Base-by-base conservation (phyloP, 92 coral and sea anemone species). In the Nematostella vectensis region DNA sequence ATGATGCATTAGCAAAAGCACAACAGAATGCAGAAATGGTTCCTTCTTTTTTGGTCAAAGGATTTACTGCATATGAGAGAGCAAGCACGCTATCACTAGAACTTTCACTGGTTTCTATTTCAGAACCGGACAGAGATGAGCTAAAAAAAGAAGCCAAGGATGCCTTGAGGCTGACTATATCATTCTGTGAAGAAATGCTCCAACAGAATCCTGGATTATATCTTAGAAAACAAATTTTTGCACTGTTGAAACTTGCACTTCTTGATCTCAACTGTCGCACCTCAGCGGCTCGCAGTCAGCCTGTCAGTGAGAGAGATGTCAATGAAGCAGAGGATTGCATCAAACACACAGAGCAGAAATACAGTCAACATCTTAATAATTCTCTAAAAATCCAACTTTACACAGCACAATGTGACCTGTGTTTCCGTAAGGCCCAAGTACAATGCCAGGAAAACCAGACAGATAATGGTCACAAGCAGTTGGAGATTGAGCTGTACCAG, bases 201-300 rank as follows among this genome's bases (percentile, higher is more conserved):
- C 58, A 69, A 16, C 29, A 28, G 13, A 42, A 69, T 19, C 54
- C 28, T 12, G 3, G 26, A 11, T 25, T 80, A 22, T 81, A 81
- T 49, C 54, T 76, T 29, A 43, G 59, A 16, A 77, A 71, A n/a
- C 71, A 65, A 19, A 64, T 50, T 6, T 81, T 81, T 56, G 55
- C 68, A 1, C 58, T 75, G 0, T 29, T 61, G 13, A 81, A 81
- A 26, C 63, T 76, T 8, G 88, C 88, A 4, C 42, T 76, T 27
- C 38, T 76, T 65, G 42, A 65, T 20, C 79, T 81, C 0, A 75
- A 81, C 37, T 81, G 88, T 29, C 66, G 83, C 12, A 81, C 88
- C 20, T 58, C 45, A 9, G 63, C 54, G 11, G 51, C 81, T 33
- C 78, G 88, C 26, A 54, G 67, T 25, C 78, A 76, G n/a, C 27